These are phyloP conservation scores for Pomatostomus ruficeps DNA, from an alignment of 2,113 vertebrate species.

Conservation along the genomic window DNA sequence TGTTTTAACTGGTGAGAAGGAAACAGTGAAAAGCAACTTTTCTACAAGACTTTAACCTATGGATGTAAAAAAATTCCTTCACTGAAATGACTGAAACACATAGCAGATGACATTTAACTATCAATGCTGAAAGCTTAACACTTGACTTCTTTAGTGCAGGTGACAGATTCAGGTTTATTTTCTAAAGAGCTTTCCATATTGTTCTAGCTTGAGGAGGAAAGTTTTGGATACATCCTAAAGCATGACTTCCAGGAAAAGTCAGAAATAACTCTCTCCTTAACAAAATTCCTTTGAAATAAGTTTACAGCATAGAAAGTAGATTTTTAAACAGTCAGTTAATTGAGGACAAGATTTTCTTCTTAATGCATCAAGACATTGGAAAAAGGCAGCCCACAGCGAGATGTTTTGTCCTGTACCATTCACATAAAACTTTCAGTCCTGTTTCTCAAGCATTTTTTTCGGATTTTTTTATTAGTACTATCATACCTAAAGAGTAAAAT, in stretches of 20 bases:
- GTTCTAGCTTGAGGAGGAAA: background rate
- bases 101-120: background rate
- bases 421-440: background rate
- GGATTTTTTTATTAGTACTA: background rate
- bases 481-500: background rate
- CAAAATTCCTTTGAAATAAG: background rate
- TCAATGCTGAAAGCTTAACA: background rate
- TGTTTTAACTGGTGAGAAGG: background rate
- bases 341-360: background rate
- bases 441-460: background rate
- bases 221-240: background rate
- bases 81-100: background rate
- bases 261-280: background rate
- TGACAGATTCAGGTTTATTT: background rate
- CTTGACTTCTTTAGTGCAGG: background rate
- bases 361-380: background rate
- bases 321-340: background rate
- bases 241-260: background rate
- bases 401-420: background rate
- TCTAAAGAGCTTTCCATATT: background rate
- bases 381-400: background rate
- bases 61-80: background rate
- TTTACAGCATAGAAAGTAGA: background rate
- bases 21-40: background rate
- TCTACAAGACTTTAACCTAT: background rate